Base-by-base conservation (phyloP, 2,113 vertebrate species). In the Periophthalmodon schlosseri region DNA sequence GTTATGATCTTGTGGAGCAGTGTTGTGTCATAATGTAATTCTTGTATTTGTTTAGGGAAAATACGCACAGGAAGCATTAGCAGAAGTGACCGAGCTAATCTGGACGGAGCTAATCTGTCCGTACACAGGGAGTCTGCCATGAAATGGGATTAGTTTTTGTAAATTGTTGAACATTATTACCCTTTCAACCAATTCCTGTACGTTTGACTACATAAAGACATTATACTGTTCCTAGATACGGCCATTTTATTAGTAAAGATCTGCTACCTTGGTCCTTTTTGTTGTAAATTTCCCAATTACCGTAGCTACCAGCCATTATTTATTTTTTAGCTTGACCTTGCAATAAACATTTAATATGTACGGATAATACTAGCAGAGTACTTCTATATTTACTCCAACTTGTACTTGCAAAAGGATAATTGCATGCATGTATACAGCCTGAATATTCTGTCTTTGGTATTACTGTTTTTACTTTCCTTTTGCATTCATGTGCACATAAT, bases 41-140 rank as follows among this genome's bases (percentile, higher is more conserved):
- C 20, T 65, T 65, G 34, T 65, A 65, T 65, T 44, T 65, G 34
- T 65, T 65, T 65, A 18, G 18, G 33, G 18, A 65, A 65, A 65
- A 65, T 65, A 65, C 18, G 21, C 63, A 39, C 63, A 65, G 63
- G 34, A 65, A 65, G 63, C 44, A 65, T 65, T 65, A 39, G 36
- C 63, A n/a, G 63, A 65, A 65, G 63, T 65, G 34, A 65, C 34
- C 44, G n/a, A 18, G 63, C 18, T 20, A 44, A 10, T 65, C 63
- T 34, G 28, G 60, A 39, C 13, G 4, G 4, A 50, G 57, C 20
- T 66, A 39, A 56, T 14, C 57, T 20, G 9, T 36, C 36, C 73
- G 10, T 49, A 47, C 8, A 36, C 39, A 18, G 33, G 20, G 34
- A 68, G 21, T 46, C 8, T 66, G 11, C 10, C 2, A 2, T 20